Evolutionary conservation across 2,888 invertebrate species (phyloP), one percentile per base, ranked within the genome.

Genomic region (Lasius fuliginosus): DNA sequence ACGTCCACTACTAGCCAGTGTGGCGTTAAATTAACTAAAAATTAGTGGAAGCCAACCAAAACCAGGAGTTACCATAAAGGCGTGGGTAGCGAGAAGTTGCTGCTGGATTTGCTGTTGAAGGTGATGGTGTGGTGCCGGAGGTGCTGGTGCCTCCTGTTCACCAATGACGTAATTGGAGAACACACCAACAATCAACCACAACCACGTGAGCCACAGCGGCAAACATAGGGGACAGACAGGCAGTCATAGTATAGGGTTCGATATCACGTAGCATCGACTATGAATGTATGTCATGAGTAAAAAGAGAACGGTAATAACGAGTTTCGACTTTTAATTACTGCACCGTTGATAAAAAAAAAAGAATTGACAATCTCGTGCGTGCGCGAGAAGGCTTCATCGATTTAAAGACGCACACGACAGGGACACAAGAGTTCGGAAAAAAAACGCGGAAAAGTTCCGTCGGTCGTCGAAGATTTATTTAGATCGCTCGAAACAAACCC

Each of bases 121-220:
- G 93, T 94, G 95, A 93, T 95, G 95, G 93, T 94, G 91, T 93
- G 93, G 92, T 93, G 94, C 94, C 94, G 94, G 94, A 94, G 94
- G 95, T 94, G 95, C 93, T 92, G 94, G 93, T 93, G 94, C 93
- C 95, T 95, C 95, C 95, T 95, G 93, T 94, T 94, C 94, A 93
- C 94, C 94, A 94, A 93, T 93, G 93, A 92, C 94, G 94, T 93
- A 93, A 94, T 94, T 94, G 94, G 94, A 94, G 94, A 94, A 94
- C 94, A 94, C 94, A 95, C 95, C 95, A 95, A 95, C 94, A 95
- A 95, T 94, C 94, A 95, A 95, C 95, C 95, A 95, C 94, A 94
- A 94, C 94, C 94, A 94, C 94, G 94, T 94, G 94, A 94, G 94
- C 94, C 94, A 94, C 95, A 95, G 94, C 94, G 94, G 94, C 94